phyloP scores from a whole-genome alignment of 2,888 invertebrate species.

The Acanthopleura granulata region DNA sequence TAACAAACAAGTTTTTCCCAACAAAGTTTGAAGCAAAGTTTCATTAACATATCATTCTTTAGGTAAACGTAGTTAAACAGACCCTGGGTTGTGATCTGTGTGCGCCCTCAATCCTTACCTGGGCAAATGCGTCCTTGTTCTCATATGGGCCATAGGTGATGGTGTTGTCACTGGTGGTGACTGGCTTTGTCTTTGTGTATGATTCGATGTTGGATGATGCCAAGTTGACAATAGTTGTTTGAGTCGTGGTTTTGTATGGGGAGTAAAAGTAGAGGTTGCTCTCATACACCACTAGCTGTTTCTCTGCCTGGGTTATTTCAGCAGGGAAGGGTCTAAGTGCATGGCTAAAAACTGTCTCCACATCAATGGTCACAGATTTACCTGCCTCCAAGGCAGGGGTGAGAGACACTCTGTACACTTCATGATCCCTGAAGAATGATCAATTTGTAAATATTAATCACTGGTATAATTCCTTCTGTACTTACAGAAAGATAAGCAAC shows the following conservation, averaged over 20 bases:
- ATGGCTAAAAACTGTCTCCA: conserved; percentile 79
- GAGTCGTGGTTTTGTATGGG: conserved; percentile 84
- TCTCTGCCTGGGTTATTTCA: conserved; percentile 91
- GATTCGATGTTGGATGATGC: conserved; percentile 81
- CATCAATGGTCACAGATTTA: conserved; percentile 57
- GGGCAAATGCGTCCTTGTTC: conserved; percentile 76
- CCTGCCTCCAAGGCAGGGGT: conserved; percentile 56
- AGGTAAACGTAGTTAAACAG: too few relatives aligned
- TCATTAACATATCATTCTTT: too few relatives aligned
- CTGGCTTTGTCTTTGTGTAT: conserved; percentile 66
- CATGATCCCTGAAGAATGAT: neutral
- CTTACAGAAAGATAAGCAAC: too few relatives aligned
- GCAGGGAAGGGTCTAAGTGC: conserved; percentile 86
- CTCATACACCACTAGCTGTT: conserved; percentile 89
- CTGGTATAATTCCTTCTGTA: too few relatives aligned
- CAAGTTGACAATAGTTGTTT: conserved; percentile 84
- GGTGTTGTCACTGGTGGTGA: conserved; percentile 80
- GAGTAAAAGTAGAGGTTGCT: conserved; percentile 88
- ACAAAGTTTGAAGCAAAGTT: too few relatives aligned
- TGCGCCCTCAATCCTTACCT: conserved; percentile 42
- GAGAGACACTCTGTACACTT: conserved; percentile 48
- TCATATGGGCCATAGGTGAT: conserved; percentile 91
- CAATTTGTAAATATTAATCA: too few relatives aligned
- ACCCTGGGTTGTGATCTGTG: too few relatives aligned
- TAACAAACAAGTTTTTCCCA: too few relatives aligned